Evolutionary conservation across 2,113 vertebrate genomes (phyloP).

Genomic region (Catharus minimus): DNA sequence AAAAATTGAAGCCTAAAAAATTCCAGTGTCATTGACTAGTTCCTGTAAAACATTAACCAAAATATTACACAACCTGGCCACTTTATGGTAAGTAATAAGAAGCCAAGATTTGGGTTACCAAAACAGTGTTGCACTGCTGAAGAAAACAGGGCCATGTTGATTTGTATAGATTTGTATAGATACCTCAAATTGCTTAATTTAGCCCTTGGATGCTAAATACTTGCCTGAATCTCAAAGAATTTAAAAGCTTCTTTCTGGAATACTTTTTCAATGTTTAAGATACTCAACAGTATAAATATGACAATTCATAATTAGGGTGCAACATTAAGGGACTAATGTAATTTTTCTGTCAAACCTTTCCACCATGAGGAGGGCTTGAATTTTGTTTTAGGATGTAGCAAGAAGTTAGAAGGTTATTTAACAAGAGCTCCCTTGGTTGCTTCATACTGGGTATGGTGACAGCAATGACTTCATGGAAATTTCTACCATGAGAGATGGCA

Average conservation of each 20-base stretch:
- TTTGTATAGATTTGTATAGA: not conserved
- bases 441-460: not conserved
- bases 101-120: not conserved
- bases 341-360: not conserved
- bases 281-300: not conserved
- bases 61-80: conserved; percentile 4
- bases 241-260: not conserved
- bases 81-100: not conserved
- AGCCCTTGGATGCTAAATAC: conserved; percentile 17
- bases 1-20: conserved; percentile 28
- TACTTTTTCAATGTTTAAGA: not conserved
- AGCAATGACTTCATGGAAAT: not conserved
- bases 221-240: not conserved
- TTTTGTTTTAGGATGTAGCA: not conserved
- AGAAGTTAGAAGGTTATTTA: not conserved
- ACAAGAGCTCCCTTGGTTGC: not conserved
- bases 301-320: not conserved
- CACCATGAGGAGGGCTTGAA: not conserved
- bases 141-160: not conserved
- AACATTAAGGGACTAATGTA: not conserved
- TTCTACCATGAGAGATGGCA: not conserved
- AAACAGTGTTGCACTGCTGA: not conserved
- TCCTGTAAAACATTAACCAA: conserved; percentile 43
- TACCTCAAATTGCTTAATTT: not conserved
- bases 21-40: conserved; percentile 9